These are phyloP conservation scores for Timema cristinae DNA, from an alignment of 2,888 invertebrate species.

Conservation along the genomic window DNA sequence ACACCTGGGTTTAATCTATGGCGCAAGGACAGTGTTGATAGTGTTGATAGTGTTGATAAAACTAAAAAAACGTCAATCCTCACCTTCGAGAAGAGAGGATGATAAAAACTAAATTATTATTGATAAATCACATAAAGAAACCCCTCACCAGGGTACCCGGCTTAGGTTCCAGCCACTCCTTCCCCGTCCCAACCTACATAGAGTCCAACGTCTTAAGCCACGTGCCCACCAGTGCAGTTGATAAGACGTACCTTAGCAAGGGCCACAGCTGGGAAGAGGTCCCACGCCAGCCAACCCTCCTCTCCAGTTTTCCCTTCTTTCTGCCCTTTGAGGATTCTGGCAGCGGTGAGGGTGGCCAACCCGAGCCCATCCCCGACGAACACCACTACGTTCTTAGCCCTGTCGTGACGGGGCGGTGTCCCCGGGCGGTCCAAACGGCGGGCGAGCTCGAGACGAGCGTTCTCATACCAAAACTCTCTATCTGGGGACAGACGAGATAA, in stretches of 20 bases:
- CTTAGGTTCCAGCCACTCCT: too few species aligned
- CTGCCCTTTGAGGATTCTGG: conserved; percentile 64
- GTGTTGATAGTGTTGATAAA: too few species aligned
- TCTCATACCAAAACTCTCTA: conserved; percentile 57
- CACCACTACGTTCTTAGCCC: conserved; percentile 62
- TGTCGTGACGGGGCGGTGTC: conserved; percentile 1
- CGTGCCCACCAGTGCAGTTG: too few species aligned
- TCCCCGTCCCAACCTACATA: too few species aligned
- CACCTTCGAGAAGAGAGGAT: too few species aligned
- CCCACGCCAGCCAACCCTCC: conserved; percentile 63
- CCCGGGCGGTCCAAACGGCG: conserved; percentile 47
- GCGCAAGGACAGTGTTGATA: too few species aligned
- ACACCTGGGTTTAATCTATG: too few species aligned
- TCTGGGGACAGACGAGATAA: conserved; percentile 42
- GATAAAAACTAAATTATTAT: too few species aligned
- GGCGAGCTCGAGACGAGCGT: conserved; percentile 53
- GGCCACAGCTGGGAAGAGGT: conserved; percentile 64
- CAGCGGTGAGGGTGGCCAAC: conserved; percentile 65
- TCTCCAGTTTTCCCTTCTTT: conserved; percentile 57
- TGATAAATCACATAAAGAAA: too few species aligned
- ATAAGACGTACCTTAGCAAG: conserved; percentile 59
- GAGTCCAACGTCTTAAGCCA: too few species aligned
- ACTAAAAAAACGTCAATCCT: too few species aligned
- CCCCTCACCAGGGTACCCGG: too few species aligned
- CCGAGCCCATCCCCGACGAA: conserved; percentile 76